Percentiles rank a stretch among this genome's conserved stretches.
Evolutionary conservation across 2,113 vertebrate species (phyloP).

Genomic region (Ctenodactylus gundi): DNA sequence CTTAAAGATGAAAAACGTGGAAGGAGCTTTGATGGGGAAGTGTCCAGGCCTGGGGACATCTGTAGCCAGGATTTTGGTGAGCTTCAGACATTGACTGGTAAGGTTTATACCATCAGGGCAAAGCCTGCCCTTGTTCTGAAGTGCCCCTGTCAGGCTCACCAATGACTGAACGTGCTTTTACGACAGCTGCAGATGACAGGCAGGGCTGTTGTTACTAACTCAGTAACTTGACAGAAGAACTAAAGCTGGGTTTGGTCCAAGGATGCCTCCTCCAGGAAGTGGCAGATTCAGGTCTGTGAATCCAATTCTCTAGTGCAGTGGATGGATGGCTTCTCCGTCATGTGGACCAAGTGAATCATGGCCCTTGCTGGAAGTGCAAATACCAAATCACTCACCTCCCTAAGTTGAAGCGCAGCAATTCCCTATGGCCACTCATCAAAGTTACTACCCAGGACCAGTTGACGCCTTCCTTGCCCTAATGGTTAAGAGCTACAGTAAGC

Average conservation of each 20-base stretch:
- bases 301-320: rapidly evolving
- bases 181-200: rapidly evolving
- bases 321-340: background rate
- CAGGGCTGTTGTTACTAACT: rapidly evolving
- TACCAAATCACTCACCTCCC: too few relatives aligned
- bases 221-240: too few relatives aligned
- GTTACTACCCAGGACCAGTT: rapidly evolving
- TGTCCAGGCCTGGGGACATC: background rate
- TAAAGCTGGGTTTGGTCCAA: background rate
- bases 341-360: rapidly evolving
- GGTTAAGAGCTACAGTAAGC: background rate
- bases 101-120: rapidly evolving
- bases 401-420: too few relatives aligned
- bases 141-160: rapidly evolving
- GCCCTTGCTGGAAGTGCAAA: too few relatives aligned
- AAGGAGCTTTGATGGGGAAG: background rate
- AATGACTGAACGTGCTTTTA: rapidly evolving
- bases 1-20: too few relatives aligned
- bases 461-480: background rate
- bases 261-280: rapidly evolving
- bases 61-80: too few relatives aligned
- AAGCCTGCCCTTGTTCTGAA: background rate
- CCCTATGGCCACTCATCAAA: background rate
- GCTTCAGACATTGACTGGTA: too few relatives aligned
- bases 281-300: background rate